phyloP scores from a whole-genome alignment of 2,797 vertebrate species.

The Salarias fasciatus region DNA sequence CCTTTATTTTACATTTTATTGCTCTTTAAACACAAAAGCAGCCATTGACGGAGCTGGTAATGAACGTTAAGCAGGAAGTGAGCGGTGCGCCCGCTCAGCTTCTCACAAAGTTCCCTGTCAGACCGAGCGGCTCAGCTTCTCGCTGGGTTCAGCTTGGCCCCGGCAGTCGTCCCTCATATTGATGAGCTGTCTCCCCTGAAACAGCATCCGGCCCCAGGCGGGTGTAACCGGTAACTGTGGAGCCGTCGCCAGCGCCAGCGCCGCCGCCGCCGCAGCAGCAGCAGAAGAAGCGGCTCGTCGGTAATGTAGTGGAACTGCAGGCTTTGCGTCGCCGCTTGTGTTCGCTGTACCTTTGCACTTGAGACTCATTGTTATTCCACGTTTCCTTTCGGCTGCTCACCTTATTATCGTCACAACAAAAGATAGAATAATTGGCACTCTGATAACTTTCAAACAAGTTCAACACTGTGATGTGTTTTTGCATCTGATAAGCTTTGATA shows the following conservation, averaged over 20 bases:
- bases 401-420: neutral
- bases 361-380: too few species aligned
- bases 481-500: too few species aligned
- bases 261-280: slow-evolving; percentile 1
- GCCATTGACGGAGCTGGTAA: neutral
- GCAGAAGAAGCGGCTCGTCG: neutral
- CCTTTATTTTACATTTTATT: neutral
- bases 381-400: too few species aligned
- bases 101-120: neutral
- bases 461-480: neutral
- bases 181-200: slow-evolving; percentile 4
- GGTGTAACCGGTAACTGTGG: neutral
- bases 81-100: too few species aligned
- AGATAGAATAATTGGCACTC: neutral
- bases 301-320: neutral
- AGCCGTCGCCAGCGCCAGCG: neutral
- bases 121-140: neutral
- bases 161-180: slow-evolving; percentile 6
- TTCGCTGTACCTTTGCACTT: too few species aligned
- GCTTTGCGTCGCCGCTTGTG: neutral
- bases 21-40: neutral
- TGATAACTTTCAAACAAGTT: neutral
- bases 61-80: neutral
- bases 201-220: neutral
- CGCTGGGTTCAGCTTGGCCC: neutral